Conservation (phyloP, 2,888 invertebrate genomes). For the Glyphotaelius pellucidus region DNA sequence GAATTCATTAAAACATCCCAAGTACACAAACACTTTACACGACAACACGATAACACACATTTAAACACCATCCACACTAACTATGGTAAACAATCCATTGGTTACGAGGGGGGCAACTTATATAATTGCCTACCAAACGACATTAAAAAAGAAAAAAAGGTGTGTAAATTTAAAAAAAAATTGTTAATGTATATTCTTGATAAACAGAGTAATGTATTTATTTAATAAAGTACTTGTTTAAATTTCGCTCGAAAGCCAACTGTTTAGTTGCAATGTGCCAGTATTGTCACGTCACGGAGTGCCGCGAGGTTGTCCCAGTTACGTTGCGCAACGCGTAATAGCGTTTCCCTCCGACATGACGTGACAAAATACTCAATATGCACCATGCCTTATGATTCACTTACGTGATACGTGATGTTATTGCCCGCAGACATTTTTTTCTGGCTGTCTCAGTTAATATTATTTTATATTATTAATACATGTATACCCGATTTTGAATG, state of each 20-base stretch:
- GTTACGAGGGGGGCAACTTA: too few species aligned
- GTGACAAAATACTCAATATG: constrained; percentile 12
- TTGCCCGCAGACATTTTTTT: background rate
- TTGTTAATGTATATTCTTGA: too few species aligned
- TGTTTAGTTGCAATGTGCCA: background rate
- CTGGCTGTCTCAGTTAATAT: background rate
- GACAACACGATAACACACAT: too few species aligned
- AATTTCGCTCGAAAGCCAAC: background rate
- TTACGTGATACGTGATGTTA: constrained; percentile 7
- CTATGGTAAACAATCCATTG: too few species aligned
- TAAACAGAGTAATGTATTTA: too few species aligned
- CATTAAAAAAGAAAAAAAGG: too few species aligned
- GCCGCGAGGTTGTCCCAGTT: constrained; percentile 31
- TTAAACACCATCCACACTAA: too few species aligned
- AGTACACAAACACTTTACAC: too few species aligned
- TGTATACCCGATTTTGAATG: background rate
- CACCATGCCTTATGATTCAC: constrained; percentile 16
- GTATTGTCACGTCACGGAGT: background rate
- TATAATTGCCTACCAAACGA: too few species aligned
- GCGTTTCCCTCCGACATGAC: constrained; percentile 21
- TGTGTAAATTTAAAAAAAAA: too few species aligned
- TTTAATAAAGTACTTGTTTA: background rate
- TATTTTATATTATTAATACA: background rate
- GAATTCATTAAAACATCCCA: too few species aligned
- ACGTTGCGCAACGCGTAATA: constrained; percentile 22